Base-by-base conservation (phyloP, 1,140 invertebrate genomes). In the Odontomachus brunneus region DNA sequence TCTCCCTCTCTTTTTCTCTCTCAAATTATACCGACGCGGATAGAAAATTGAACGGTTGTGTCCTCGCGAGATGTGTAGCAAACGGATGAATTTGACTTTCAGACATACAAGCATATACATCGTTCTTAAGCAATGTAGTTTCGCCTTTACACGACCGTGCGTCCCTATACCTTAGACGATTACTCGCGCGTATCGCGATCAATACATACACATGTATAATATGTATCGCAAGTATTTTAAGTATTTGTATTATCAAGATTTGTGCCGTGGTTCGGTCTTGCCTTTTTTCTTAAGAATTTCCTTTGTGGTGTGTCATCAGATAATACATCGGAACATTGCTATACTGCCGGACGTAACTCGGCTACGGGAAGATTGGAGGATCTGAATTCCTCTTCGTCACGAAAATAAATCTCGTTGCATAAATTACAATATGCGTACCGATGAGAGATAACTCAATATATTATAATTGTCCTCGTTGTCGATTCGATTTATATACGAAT, bases 141-240 rank as follows among this genome's bases (percentile, higher is more conserved):
- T 9, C 24, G 29, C 11, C 17, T 48, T 71, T 48, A 57, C 19
- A 57, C 14, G 22, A 80, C 69, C 75, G 49, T 57, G 65, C 53
- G 33, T 80, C 4, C 17, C 65, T 38, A 57, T 69, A 80, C 55
- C 19, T 66, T 76, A 76, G 24, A 76, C 22, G 9, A 71, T 69
- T 69, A 67, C 14, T 73, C 63, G 49, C 63, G 49, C 15, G 22
- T 78, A 29, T 80, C 22, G 65, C 65, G 53, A 80, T 29, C 65
- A 57, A 80, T 80, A 71, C 75, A 57, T 71, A 59, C 51, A 80
- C 51, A 78, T 78, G 53, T 80, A 80, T 26, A 78, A 69, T 44
- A 76, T 76, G 63, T 69, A 57, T 69, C 51, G 65, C 75, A 71
- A 69, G 9, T 71, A 80, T 80, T 80, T 57, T 63, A 60, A 59